phyloP scores from a whole-genome alignment of 2,888 invertebrate species.

The Xestia sexstrigata region DNA sequence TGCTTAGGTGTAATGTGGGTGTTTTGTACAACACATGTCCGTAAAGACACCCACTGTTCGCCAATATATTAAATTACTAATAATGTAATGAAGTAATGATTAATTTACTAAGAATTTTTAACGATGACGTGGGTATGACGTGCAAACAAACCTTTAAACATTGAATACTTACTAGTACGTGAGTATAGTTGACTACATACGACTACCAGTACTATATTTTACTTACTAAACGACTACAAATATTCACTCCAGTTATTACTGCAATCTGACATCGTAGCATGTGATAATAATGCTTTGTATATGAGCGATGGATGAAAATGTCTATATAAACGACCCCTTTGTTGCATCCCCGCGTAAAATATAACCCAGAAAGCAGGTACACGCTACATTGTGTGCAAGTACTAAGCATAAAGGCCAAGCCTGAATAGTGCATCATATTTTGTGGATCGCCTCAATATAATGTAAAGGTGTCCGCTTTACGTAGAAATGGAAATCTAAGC shows the following conservation, averaged over 20 bases:
- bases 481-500: slow-evolving; percentile 28
- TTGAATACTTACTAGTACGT: not conserved
- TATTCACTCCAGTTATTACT: slow-evolving; percentile 1
- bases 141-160: not conserved
- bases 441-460: slow-evolving; percentile 41
- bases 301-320: slow-evolving; percentile 47
- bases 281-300: slow-evolving; percentile 16
- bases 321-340: slow-evolving; percentile 38
- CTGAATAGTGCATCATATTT: slow-evolving; percentile 56
- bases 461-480: slow-evolving; percentile 22
- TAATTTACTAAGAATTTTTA: slow-evolving; percentile 12
- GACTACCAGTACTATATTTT: not conserved
- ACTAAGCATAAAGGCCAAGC: slow-evolving; percentile 47
- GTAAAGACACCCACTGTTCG: slow-evolving; percentile 17
- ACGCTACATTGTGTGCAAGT: slow-evolving; percentile 51
- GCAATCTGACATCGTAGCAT: slow-evolving; percentile 2
- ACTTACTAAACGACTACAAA: slow-evolving; percentile 5
- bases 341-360: slow-evolving; percentile 51
- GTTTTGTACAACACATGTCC: not conserved
- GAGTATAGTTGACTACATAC: not conserved
- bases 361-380: slow-evolving; percentile 48
- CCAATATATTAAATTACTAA: slow-evolving; percentile 9
- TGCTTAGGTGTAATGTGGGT: slow-evolving; percentile 1
- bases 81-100: slow-evolving; percentile 11
- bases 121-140: slow-evolving; percentile 10